These are phyloP conservation scores for Scartelaos histophorus DNA, from an alignment of 2,113 vertebrate species.

Conservation along the genomic window DNA sequence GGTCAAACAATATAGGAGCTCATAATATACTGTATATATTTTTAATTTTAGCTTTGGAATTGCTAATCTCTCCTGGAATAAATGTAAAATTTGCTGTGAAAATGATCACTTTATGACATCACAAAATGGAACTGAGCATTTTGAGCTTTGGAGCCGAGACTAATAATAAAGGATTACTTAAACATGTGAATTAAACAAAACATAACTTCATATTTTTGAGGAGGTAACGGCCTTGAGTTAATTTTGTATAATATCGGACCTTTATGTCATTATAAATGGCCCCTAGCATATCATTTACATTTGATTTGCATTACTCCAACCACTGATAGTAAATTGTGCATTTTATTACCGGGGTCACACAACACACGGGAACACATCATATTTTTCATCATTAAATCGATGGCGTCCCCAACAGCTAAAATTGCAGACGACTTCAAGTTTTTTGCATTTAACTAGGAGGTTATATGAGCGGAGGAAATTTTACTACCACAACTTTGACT, in stretches of 20 bases:
- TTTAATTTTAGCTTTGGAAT: too few relatives aligned
- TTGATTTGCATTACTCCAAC: slow-evolving; percentile 12
- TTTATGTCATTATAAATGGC: background rate
- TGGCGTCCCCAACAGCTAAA: slow-evolving; percentile 28
- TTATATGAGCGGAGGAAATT: slow-evolving; percentile 55
- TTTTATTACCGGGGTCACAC: slow-evolving; percentile 20
- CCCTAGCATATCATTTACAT: slow-evolving; percentile 1
- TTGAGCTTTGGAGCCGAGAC: too few relatives aligned
- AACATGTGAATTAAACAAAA: too few relatives aligned
- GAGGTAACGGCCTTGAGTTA: too few relatives aligned
- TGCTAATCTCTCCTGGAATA: too few relatives aligned
- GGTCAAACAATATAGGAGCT: slow-evolving; percentile 12
- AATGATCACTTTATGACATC: too few relatives aligned
- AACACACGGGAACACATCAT: slow-evolving; percentile 4
- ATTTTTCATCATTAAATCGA: slow-evolving; percentile 41
- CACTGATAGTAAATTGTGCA: background rate
- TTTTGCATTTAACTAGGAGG: slow-evolving; percentile 47
- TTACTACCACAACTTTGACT: slow-evolving; percentile 44
- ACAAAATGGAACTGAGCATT: too few relatives aligned
- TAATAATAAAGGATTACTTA: too few relatives aligned
- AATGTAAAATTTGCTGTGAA: too few relatives aligned
- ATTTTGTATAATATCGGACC: too few relatives aligned
- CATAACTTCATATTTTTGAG: too few relatives aligned
- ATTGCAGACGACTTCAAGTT: slow-evolving; percentile 39
- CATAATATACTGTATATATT: background rate